Base-by-base conservation (phyloP, 2,888 invertebrate species). In the Lepetodrilus schrolli region DNA sequence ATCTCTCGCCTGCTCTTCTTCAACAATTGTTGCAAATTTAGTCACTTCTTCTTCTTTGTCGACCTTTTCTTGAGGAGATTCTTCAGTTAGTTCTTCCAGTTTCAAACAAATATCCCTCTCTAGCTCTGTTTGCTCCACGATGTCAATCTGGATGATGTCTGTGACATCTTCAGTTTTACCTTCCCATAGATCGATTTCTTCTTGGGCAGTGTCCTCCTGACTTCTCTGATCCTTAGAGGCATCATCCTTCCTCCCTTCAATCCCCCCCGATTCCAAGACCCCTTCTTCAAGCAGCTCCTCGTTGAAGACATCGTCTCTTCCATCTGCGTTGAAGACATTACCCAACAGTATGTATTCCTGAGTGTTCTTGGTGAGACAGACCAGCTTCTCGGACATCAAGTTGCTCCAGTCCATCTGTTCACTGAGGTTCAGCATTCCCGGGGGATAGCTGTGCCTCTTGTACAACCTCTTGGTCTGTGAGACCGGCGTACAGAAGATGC, bases 361-460 rank as follows among this genome's bases (percentile, higher is more conserved):
- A n/a, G 38, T 5, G n/a, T 43, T 21, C 26, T 47, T 47, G n/a
- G 43, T 47, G 21, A 68, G 20, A 26, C 23, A 68, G 10, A 68
- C 26, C 8, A 66, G 13, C 23, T 37, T 38, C 4, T 66, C 38
- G 20, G 37, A 17, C 21, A 66, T 20, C 38, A 68, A 23, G 30
- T 17, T 47, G 26, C 23, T 47, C 68, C 68, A 68, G 10, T 68
- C 47, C 1, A 47, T 21, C 23, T 26, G 21, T 3, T 49, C 68
- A 37, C 37, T 38, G 23, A 47, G 23, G 26, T 30, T 37, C 47
- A 73, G 48, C 48, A 73, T 10, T 10, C 65, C 20, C 17, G 75
- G 75, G 21, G 84, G 81, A 66, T 80, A 78, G 65, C 83, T 84
- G 69, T 81, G 80, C 36, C 85, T 51, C 65, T 85, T 84, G 72